Conservation (phyloP, 2,888 invertebrate species). For the Conistra vaccinii region DNA sequence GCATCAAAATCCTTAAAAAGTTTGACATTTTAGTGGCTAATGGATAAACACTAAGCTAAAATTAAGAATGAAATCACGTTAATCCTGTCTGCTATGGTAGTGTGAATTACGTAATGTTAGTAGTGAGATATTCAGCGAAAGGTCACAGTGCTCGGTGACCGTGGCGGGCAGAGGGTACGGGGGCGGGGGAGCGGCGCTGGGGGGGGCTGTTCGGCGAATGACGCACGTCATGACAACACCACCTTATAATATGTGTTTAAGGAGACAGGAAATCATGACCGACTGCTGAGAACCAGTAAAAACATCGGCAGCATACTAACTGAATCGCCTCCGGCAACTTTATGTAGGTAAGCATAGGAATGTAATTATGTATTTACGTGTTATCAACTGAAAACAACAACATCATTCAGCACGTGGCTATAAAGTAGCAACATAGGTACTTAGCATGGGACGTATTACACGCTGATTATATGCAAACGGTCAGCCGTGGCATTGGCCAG, state of each 20-base stretch:
- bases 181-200: constrained; percentile 50
- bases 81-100: constrained; percentile 58
- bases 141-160: constrained; percentile 88
- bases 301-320: constrained; percentile 58
- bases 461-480: constrained; percentile 62
- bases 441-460: constrained; percentile 34
- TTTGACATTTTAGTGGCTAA: constrained; percentile 36
- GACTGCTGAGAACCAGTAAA: constrained; percentile 41
- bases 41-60: constrained; percentile 41
- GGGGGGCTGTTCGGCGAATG: constrained; percentile 66
- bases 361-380: neutral
- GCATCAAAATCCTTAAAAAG: constrained; percentile 18
- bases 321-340: constrained; percentile 11
- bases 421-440: constrained; percentile 13
- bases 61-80: constrained; percentile 54
- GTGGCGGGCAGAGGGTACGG: constrained; percentile 80
- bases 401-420: constrained; percentile 20
- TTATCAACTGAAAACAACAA: constrained; percentile 3
- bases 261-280: constrained; percentile 67
- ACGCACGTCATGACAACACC: constrained; percentile 70
- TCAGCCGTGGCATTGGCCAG: constrained; percentile 78
- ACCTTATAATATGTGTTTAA: constrained; percentile 62
- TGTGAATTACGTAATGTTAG: constrained; percentile 81
- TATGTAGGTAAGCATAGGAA: constrained; percentile 4
- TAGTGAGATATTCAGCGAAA: constrained; percentile 81